Conservation (phyloP, 64 coral and sea anemone species). For the Pachyseris speciosa region DNA sequence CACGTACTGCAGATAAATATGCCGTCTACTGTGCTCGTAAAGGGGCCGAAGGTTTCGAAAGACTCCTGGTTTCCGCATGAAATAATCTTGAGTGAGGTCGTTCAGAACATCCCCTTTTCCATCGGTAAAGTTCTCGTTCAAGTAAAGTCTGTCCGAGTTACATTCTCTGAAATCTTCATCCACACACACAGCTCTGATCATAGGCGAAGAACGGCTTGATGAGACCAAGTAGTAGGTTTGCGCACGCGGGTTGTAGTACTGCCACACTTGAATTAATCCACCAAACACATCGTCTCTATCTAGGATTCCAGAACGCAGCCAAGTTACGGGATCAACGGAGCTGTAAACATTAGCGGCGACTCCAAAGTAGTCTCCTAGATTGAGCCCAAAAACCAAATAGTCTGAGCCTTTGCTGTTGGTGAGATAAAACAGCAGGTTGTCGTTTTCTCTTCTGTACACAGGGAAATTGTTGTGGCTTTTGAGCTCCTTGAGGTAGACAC, state of each 20-base stretch:
- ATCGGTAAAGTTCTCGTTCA: conserved; percentile 52
- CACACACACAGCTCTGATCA: conserved; percentile 77
- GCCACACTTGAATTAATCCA: conserved; percentile 49
- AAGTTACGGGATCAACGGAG: background rate
- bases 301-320: conserved; percentile 58
- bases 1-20: conserved; percentile 67
- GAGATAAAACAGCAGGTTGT: conserved; percentile 52
- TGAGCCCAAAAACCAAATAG: conserved; percentile 56
- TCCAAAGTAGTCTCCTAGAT: conserved; percentile 56
- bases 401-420: background rate
- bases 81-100: conserved; percentile 58
- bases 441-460: conserved; percentile 68
- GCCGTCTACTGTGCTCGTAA: conserved; percentile 48
- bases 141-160: conserved; percentile 77
- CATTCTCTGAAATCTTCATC: conserved; percentile 84
- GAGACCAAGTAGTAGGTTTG: background rate
- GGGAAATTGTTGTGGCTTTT: conserved; percentile 73
- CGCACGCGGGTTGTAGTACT: conserved; percentile 4
- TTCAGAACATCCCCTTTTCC: background rate
- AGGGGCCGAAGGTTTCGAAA: conserved; percentile 74
- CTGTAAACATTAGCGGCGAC: conserved; percentile 5
- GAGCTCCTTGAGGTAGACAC: conserved; percentile 74
- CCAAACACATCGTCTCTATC: conserved; percentile 56
- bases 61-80: conserved; percentile 12
- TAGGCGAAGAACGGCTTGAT: background rate